Evolutionary conservation across 2,797 vertebrate genomes (phyloP), one percentile per base, ranked within the genome.

Genomic region (Phoebastria nigripes): DNA sequence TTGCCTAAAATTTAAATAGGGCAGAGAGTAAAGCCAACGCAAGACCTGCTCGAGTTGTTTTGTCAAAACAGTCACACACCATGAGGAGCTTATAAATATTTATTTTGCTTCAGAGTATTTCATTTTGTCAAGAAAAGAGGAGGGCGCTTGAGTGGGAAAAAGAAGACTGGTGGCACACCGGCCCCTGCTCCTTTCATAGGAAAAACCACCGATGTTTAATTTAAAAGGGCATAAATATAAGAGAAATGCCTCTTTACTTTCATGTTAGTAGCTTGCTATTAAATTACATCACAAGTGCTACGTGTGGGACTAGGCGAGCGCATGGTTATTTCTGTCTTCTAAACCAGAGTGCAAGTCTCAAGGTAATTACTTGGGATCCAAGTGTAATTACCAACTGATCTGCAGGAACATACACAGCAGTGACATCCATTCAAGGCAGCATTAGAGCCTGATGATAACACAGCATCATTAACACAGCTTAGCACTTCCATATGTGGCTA

Each of bases 311-410:
- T 21, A 47, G 96, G 94, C 77, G n/a, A 97, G 96, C 74, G 82
- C 90, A 8, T 15, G 93, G 96, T 96, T 97, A 97, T 98, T 98
- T 97, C 97, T 79, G 87, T 90, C 95, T 90, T 73, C 85, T 89
- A 97, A 97, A 96, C 73, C 95, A 79, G 41, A 96, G 91, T 51
- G 67, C 95, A 77, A 92, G 96, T 92, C 95, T 97, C 96, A 77
- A 91, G 94, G 93, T 98, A 98, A 98, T 98, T 97, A 97, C 89
- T 87, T 66, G 54, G 89, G 95, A 96, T 95, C 91, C 90, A 97
- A 96, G 94, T 97, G 78, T 98, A 98, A 98, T 98, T 97, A 98
- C 97, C 93, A 54, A 22, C 79, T 83, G 96, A 97, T 94, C 96
- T 82, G 94, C 93, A 39, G 96, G 96, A 95, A 96, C 93, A 69